Base-by-base conservation (phyloP, 2,888 invertebrate species). In the Pollenia angustigena region DNA sequence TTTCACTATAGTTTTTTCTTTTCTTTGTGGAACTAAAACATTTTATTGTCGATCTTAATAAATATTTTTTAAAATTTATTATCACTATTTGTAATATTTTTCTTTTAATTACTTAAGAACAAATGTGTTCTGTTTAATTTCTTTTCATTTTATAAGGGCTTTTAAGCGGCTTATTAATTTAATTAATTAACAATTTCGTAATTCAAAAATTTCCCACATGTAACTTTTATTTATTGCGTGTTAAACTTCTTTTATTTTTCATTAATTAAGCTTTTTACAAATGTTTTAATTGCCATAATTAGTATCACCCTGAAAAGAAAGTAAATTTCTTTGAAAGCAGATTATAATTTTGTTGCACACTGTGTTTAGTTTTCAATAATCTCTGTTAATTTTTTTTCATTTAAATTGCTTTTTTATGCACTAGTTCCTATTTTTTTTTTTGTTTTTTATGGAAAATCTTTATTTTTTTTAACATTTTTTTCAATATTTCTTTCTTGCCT, bases 131-230 rank as follows among this genome's bases (percentile, higher is more conserved):
- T 48, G 40, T 74, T 60, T 48, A 58, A 46, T 50, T 18, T 74
- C 14, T 6, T 6, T 48, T 66, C 10, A 3, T 23, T 40, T 74
- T 18, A 62, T 60, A 75, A 62, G 60, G 50, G 60, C 60, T 40
- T 75, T 62, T 40, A 62, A 50, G 50, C 40, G 60, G 32, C 14
- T 62, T 75, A 1, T 40, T 16, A 16, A 14, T 75, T 50, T 14
- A 75, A 62, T 75, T 40, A 74, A 62, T 74, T 6, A 58, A 50
- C 40, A 75, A 23, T 18, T 62, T 60, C 18, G 7, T 56, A 9
- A 58, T 10, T 23, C 11, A 10, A 56, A 56, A 56, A 23, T 23
- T 56, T 23, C 56, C 56, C 56, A 56, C 23, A 32, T 32, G 32
- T 32, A 32, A 32, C 32, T 32, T 6, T 32, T 3, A 18, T 6